Evolutionary conservation across 2,113 vertebrate species (phyloP), one percentile per base, ranked within the genome.

Genomic region (Elanus axillaris): DNA sequence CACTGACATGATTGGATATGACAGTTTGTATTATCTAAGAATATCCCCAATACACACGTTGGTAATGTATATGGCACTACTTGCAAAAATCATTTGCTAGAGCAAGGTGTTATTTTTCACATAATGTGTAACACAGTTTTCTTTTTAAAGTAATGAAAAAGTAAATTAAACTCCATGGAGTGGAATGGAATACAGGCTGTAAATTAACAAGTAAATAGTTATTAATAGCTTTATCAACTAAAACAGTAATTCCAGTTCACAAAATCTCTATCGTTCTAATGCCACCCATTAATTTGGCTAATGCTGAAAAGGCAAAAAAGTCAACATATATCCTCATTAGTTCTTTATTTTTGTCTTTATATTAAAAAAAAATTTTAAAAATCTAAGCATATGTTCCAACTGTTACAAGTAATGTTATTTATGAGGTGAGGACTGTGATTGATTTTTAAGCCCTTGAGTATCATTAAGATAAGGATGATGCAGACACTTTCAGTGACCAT

Each of bases 31-130:
- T 71, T 62, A 82, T 31, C 42, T 90, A 58, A 62, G 31, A 85
- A 56, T 74, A 69, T 38, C 16, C 22, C 29, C 19, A 8, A 64
- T 22, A 21, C 9, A 52, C 8, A 7, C 0, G 0, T 12, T 36
- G 10, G 17, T 59, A 48, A 74, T 21, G 4, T 18, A 66, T 21
- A 62, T 22, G 27, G 32, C 56, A 67, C 12, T n/a, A 34, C 9
- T 50, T 75, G 32, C 5, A 59, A 78, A 95, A 91, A 62, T 23
- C 0, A 40, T 81, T 88, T 86, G 23, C 48, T 86, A 75, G 52
- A 80, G 26, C 34, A 75, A 60, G 27, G 19, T 72, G 23, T 32
- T 83, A 43, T 76, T 94, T 82, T 38, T 76, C 67, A 79, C 22
- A 22, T 59, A 66, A 86, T 8, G 11, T n/a, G 26, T 45, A 86